Evolutionary conservation across 2,113 vertebrate genomes (phyloP).

Genomic region (Melanerpes formicivorus): DNA sequence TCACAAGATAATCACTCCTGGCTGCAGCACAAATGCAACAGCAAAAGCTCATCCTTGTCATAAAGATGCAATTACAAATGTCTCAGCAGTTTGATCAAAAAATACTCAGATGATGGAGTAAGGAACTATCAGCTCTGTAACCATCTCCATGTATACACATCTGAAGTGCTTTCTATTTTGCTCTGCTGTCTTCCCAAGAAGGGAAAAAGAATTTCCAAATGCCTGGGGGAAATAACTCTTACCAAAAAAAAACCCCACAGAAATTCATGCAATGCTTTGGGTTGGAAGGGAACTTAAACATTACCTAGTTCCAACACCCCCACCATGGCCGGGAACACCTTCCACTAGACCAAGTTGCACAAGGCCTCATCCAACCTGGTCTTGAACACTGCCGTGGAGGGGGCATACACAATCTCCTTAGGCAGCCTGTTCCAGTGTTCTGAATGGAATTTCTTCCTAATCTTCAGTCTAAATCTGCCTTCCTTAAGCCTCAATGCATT

Average conservation of each 20-base stretch:
- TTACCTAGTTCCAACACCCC: too few species aligned
- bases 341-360: too few species aligned
- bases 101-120: neutral
- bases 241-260: neutral
- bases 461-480: too few species aligned
- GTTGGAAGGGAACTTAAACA: too few species aligned
- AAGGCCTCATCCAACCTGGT: too few species aligned
- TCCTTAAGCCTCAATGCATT: too few species aligned
- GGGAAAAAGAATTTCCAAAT: neutral
- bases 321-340: too few species aligned
- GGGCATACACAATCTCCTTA: too few species aligned
- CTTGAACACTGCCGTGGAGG: too few species aligned
- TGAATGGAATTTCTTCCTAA: too few species aligned
- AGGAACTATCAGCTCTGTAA: neutral
- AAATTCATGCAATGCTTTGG: too few species aligned
- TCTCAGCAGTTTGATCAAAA: neutral
- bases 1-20: neutral
- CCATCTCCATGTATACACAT: accelerated
- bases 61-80: neutral
- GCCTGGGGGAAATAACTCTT: neutral
- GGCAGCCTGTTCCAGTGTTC: too few species aligned
- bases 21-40: neutral
- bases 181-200: neutral
- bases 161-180: neutral
- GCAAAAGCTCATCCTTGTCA: neutral